Evolutionary conservation across 2,797 vertebrate species (phyloP).

Genomic region (Ctenopoma multispine): DNA sequence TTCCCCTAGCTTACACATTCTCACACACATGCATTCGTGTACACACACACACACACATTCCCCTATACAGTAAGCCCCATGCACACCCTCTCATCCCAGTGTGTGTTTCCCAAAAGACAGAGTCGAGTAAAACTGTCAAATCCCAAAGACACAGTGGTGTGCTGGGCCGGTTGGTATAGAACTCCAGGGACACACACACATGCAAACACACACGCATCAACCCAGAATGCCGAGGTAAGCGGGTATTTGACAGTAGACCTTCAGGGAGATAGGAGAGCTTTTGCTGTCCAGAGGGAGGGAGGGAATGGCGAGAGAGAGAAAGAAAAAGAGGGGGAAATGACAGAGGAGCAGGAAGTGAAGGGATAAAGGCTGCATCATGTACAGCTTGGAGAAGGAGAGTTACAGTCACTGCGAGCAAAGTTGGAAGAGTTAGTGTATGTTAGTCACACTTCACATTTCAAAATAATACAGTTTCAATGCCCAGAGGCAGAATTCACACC

Average conservation of each 20-base stretch:
- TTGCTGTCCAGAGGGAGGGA: conserved; percentile 54
- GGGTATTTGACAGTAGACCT: conserved; percentile 78
- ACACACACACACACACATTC: conserved; percentile 4
- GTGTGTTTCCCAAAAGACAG: conserved; percentile 55
- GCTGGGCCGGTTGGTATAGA: conserved; percentile 24
- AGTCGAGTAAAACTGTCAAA: conserved; percentile 68
- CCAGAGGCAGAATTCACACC: not conserved
- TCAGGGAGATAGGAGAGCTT: conserved; percentile 74
- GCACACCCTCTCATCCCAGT: conserved; percentile 21
- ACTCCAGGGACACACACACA: conserved; percentile 37
- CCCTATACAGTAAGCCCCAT: conserved; percentile 10
- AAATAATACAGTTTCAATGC: not conserved
- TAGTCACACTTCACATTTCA: not conserved
- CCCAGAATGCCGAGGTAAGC: conserved; percentile 75
- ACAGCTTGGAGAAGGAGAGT: not conserved
- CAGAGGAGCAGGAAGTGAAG: conserved; percentile 40
- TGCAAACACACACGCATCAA: conserved; percentile 37
- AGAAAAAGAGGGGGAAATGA: not conserved
- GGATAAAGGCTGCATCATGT: conserved; percentile 26
- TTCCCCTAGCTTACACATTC: conserved; percentile 11
- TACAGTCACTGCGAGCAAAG: conserved; percentile 3
- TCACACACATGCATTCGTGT: not conserved
- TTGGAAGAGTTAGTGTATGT: conserved; percentile 11
- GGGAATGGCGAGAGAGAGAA: not conserved
- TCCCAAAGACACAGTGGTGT: conserved; percentile 60